A percentile compares a stretch with the other conserved stretches of the same genome.
phyloP scores from a whole-genome alignment of 2,888 invertebrate genomes.

The Phortica magna region DNA sequence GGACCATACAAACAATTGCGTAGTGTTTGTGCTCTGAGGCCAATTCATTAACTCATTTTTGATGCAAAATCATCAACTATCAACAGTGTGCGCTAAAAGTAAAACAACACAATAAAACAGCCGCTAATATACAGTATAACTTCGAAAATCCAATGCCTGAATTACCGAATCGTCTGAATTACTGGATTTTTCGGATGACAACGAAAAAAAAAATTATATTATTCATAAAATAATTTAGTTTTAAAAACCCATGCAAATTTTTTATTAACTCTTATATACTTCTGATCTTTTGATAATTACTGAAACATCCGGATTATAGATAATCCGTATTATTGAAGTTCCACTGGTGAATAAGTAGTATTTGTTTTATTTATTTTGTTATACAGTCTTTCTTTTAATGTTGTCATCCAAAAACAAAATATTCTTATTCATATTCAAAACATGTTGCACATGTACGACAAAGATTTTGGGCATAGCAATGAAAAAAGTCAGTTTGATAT shows the following conservation, averaged over 20 bases:
- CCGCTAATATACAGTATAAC: not conserved
- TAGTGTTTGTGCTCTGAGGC: conserved; percentile 13
- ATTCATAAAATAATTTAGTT: too few species aligned
- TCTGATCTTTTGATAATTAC: too few species aligned
- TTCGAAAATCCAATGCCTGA: too few species aligned
- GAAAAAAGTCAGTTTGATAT: not conserved
- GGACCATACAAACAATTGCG: conserved; percentile 7
- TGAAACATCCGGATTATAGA: too few species aligned
- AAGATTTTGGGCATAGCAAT: not conserved
- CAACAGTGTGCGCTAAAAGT: conserved; percentile 10
- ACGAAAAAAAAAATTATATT: too few species aligned
- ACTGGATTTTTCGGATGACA: too few species aligned
- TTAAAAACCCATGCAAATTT: too few species aligned
- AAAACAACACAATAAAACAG: not conserved
- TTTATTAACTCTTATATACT: too few species aligned
- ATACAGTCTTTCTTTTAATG: not conserved
- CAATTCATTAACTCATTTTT: conserved; percentile 30
- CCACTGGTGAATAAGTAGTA: not conserved
- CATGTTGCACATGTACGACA: not conserved
- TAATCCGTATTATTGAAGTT: not conserved
- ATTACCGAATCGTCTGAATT: too few species aligned
- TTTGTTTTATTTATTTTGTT: not conserved
- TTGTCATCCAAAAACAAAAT: too few species aligned
- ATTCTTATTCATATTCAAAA: not conserved
- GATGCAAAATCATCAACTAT: conserved; percentile 21